Conservation (phyloP, 2,888 invertebrate species). For the Oscheius onirici region DNA sequence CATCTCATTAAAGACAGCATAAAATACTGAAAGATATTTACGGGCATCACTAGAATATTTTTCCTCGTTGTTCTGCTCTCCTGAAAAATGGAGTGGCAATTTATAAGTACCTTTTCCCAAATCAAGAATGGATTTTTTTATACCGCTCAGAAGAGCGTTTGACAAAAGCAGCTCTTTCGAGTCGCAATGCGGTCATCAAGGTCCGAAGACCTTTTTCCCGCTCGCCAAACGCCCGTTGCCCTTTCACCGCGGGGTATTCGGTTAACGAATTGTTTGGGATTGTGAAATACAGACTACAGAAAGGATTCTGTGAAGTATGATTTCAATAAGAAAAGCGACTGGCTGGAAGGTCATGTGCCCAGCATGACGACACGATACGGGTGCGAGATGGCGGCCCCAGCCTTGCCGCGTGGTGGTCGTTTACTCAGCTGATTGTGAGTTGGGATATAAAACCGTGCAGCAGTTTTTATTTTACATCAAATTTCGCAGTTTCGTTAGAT, state of each 20-base stretch:
- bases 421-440: too few species aligned
- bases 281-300: conserved; percentile 8
- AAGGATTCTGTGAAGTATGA: conserved; percentile 12
- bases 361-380: neutral
- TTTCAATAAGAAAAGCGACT: neutral
- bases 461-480: too few species aligned
- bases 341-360: neutral
- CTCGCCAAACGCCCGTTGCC: conserved; percentile 2
- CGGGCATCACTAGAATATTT: too few species aligned
- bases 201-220: neutral
- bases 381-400: neutral
- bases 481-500: too few species aligned
- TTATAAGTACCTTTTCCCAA: too few species aligned
- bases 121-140: too few species aligned
- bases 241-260: neutral
- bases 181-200: neutral
- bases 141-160: conserved; percentile 5
- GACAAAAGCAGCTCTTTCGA: neutral
- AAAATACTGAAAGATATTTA: too few species aligned
- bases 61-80: too few species aligned
- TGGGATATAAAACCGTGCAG: too few species aligned
- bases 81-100: too few species aligned
- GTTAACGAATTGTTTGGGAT: neutral
- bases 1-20: too few species aligned
- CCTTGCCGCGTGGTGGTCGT: neutral